Percentiles rank a stretch among this genome's conserved stretches.
phyloP scores from a whole-genome alignment of 2,113 vertebrate species.

The Macaca nemestrina region DNA sequence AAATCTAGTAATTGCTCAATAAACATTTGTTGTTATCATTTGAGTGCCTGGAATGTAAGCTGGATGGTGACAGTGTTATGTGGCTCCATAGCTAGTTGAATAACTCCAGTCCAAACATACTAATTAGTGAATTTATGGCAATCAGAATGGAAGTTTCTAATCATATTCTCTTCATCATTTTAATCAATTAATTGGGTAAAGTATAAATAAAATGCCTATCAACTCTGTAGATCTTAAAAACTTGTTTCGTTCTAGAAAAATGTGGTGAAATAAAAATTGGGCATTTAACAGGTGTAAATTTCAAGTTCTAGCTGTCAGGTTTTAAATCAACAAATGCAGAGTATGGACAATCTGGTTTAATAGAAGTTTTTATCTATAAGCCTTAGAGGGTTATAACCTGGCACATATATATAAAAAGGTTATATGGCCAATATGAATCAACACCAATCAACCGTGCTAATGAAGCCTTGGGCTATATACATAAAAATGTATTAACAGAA shows the following conservation, averaged over 20 bases:
- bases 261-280: not conserved
- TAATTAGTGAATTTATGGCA: not conserved
- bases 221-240: slow-evolving; percentile 5
- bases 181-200: not conserved
- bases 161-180: not conserved
- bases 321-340: slow-evolving; percentile 1
- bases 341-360: not conserved
- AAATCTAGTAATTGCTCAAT: slow-evolving; percentile 5
- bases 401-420: not conserved
- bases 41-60: not conserved
- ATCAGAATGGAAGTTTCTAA: not conserved
- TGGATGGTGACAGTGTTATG: not conserved
- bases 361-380: not conserved
- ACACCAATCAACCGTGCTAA: not conserved
- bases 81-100: not conserved
- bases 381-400: not conserved
- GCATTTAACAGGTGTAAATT: not conserved
- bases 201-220: not conserved
- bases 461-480: not conserved
- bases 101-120: not conserved
- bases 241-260: not conserved
- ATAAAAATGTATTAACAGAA: not conserved
- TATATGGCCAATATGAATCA: not conserved
- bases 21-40: slow-evolving; percentile 29
- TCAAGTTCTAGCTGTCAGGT: not conserved